Percentiles rank a stretch among this genome's conserved stretches.
phyloP scores from a whole-genome alignment of 2,797 vertebrate genomes.

The Furcifer pardalis region DNA sequence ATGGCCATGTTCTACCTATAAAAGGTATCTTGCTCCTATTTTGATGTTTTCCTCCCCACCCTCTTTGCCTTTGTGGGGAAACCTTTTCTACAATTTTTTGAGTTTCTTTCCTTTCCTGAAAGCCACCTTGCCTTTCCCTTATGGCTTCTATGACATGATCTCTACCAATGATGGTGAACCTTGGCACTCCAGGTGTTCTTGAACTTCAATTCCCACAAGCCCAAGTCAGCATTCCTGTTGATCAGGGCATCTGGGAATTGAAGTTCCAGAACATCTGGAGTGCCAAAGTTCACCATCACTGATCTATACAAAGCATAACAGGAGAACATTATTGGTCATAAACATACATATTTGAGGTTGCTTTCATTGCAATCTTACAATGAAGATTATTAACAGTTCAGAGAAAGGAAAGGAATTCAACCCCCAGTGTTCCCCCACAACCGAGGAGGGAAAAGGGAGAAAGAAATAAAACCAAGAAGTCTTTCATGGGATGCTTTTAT shows the following conservation, averaged over 20 bases:
- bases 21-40: conserved; percentile 39
- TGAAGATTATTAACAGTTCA: conserved; percentile 60
- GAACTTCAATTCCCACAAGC: too few relatives aligned
- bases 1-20: conserved; percentile 55
- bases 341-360: conserved; percentile 66
- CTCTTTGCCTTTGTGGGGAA: not conserved
- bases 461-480: conserved; percentile 50
- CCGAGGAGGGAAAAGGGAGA: not conserved
- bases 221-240: too few relatives aligned
- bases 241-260: too few relatives aligned
- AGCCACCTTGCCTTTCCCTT: conserved; percentile 58
- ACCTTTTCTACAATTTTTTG: too few relatives aligned
- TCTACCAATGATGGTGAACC: too few relatives aligned
- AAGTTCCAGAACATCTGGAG: too few relatives aligned
- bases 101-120: conserved; percentile 60
- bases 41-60: conserved; percentile 42
- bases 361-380: conserved; percentile 59
- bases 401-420: not conserved
- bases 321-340: conserved; percentile 65
- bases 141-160: conserved; percentile 65
- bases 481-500: conserved; percentile 46
- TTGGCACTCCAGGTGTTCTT: too few relatives aligned
- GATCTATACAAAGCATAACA: conserved; percentile 67
- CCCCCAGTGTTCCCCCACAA: too few relatives aligned
- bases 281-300: too few relatives aligned